Percentiles rank a stretch among this genome's conserved stretches.
Evolutionary conservation across 2,888 invertebrate species (phyloP).

Genomic region (Terebella lapidaria): DNA sequence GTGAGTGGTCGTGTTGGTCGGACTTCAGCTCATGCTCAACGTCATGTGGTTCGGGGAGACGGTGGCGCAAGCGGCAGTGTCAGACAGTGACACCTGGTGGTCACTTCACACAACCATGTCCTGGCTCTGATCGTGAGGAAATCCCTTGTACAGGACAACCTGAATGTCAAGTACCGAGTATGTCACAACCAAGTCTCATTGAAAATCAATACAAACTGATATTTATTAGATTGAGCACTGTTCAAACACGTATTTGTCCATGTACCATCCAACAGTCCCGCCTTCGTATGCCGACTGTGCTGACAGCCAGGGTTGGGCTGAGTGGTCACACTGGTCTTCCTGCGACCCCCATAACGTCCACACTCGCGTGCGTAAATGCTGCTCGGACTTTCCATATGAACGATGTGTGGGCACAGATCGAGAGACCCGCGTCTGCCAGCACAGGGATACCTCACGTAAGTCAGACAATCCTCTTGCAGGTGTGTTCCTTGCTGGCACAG

Average conservation of each 20-base stretch:
- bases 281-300: too few relatives aligned
- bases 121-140: conserved; percentile 3
- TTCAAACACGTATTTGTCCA: too few relatives aligned
- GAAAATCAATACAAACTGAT: not conserved
- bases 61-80: conserved; percentile 9
- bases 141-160: not conserved
- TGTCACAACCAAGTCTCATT: not conserved
- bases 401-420: not conserved
- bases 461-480: too few relatives aligned
- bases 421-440: conserved; percentile 1
- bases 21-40: conserved; percentile 13
- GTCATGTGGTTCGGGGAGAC: conserved; percentile 10
- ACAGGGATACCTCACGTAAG: not conserved
- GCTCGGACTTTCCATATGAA: not conserved
- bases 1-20: conserved; percentile 18
- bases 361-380: not conserved
- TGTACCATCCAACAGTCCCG: too few relatives aligned
- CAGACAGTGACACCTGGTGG: conserved; percentile 1
- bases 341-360: not conserved
- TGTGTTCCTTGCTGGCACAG: not conserved
- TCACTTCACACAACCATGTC: conserved; percentile 4
- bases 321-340: conserved; percentile 4
- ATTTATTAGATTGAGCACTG: too few relatives aligned
- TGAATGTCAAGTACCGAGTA: not conserved
- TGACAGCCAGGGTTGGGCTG: not conserved